These are phyloP conservation scores for Montipora foliosa DNA, from an alignment of 64 coral and sea anemone genomes.

Conservation along the genomic window DNA sequence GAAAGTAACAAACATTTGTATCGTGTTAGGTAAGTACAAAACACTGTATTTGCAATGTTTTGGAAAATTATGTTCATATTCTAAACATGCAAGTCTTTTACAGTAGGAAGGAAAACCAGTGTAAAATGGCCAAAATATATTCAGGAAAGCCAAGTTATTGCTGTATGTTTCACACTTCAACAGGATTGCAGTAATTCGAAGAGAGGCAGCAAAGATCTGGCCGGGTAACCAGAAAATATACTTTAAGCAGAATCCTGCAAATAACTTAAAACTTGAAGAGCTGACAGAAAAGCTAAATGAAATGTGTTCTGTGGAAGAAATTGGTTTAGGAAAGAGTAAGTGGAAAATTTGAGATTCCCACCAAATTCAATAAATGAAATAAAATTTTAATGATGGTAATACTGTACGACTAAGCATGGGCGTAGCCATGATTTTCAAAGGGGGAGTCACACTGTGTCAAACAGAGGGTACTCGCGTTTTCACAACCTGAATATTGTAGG, in stretches of 20 bases:
- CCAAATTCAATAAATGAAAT: no score
- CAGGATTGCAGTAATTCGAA: slow-evolving; percentile 25
- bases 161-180: slow-evolving; percentile 14
- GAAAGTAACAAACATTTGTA: slow-evolving; percentile 23
- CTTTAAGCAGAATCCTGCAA: slow-evolving; percentile 44
- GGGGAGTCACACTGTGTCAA: no score
- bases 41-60: slow-evolving; percentile 33
- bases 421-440: no score
- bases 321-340: slow-evolving; percentile 37
- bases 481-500: no score
- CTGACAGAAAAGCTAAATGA: background rate
- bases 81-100: slow-evolving; percentile 15
- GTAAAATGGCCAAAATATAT: background rate
- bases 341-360: background rate
- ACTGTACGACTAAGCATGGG: no score
- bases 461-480: no score
- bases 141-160: slow-evolving; percentile 8
- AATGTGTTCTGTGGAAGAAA: slow-evolving; percentile 33
- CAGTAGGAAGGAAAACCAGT: slow-evolving; percentile 18
- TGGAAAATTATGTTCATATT: slow-evolving; percentile 32
- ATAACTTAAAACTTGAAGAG: slow-evolving; percentile 28
- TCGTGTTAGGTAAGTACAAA: slow-evolving; percentile 24
- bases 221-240: slow-evolving; percentile 40
- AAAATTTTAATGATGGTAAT: no score
- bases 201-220: slow-evolving; percentile 49